Evolutionary conservation across 2,113 vertebrate genomes (phyloP), one percentile per base, ranked within the genome.

Genomic region (Astatotilapia flaviijosephi): DNA sequence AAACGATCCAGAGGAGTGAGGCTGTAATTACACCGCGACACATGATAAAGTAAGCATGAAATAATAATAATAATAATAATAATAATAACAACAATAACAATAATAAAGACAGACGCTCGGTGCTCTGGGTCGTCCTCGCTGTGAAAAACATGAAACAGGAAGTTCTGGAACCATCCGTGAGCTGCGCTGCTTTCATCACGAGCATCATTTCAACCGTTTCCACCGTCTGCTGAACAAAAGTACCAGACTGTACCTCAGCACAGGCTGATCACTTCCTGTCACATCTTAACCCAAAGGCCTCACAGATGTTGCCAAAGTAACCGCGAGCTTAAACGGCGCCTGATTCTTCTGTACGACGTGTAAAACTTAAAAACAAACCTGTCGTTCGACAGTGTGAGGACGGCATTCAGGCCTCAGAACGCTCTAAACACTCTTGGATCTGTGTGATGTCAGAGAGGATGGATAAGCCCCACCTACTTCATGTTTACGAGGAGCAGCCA

Each of bases 31-130:
- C 10, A 65, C 60, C 4, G 3, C 2, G 10, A 65, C 60, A 37
- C 3, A 3, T 35, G 0, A 62, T 35, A 65, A 37, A 0, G 6
- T 1, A 62, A 65, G 60, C 33, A n/a, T 37, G 60, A 65, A 37
- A 65, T 1, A 33, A 60, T 0, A 37, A 65, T 1, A 33, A n/a
- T n/a, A n/a, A n/a, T n/a, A n/a, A n/a, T n/a, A n/a, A n/a, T n/a
- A n/a, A n/a, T n/a, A n/a, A n/a, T n/a, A n/a, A n/a, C n/a, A n/a
- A n/a, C n/a, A n/a, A 60, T 0, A 4, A 58, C 0, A 58, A 65
- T 3, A 33, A 60, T 0, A 3, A 56, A 4, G 19, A 70, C 13
- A 23, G n/a, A 40, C 1, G 37, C 0, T 23, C n/a, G 2, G 5
- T 2, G 37, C 37, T 42, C 65, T 70, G 37, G n/a, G 37, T 70